Evolutionary conservation across 2,113 vertebrate genomes (phyloP), one percentile per base, ranked within the genome.

Genomic region (Maccullochella peelii): DNA sequence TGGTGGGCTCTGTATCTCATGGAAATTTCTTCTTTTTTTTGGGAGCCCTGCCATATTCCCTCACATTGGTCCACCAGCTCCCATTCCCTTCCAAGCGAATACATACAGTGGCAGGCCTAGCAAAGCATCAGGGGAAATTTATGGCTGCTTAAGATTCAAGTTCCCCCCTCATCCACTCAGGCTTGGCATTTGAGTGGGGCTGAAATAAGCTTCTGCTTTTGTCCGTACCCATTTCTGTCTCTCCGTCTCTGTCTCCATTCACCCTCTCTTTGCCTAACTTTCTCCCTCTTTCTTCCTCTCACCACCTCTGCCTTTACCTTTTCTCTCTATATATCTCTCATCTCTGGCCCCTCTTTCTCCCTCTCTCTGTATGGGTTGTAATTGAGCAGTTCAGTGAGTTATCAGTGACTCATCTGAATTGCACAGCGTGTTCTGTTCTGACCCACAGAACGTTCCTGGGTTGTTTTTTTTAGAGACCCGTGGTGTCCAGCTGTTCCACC

Each of bases 141-240:
- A 85, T 82, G 62, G 52, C 72, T 91, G 63, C 65, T 82, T 91
- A 65, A 83, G 50, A 76, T 84, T 86, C 72, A 54, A 55, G n/a
- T 58, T 40, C 15, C 69, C 44, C 71, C n/a, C 15, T 76, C 73
- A 63, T 87, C 49, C 52, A 42, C 54, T 82, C 54, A 77, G 25
- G 52, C 69, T 85, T 89, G 72, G 84, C 74, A 82, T 89, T 89
- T 84, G 83, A 84, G 69, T 73, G 23, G 27, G 54, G 50, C 79
- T 63, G 78, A 59, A 83, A 84, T 80, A 78, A 77, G 76, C 20
- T 54, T 66, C 21, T 15, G 16, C 23, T 82, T 85, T 30, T 42
- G 21, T 73, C 15, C 4, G 5, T 38, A 40, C 20, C 44, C 59
- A 58, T 9, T n/a, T 69, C 23, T 59, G 27, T 73, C 23, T 73